Evolutionary conservation across 2,888 invertebrate species (phyloP), one percentile per base, ranked within the genome.

Genomic region (Sarcophaga caerulescens): DNA sequence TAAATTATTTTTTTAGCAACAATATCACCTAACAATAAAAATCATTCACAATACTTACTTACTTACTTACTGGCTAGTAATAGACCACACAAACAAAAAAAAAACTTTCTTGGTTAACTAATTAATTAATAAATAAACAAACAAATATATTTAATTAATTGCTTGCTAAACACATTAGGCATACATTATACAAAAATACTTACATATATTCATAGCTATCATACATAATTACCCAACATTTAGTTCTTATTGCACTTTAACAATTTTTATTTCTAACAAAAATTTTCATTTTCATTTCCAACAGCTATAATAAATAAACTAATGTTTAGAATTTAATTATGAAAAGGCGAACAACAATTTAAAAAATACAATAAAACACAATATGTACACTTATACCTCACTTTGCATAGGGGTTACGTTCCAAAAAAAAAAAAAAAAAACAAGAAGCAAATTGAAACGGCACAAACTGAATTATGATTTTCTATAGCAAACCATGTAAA

Each of bases 1-100:
- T 69, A 23, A 57, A 81, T 76, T 84, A 85, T 83, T 84, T 88
- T 88, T 84, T 84, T 85, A 85, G 89, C 52, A 69, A 63, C 35
- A 57, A 14, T 52, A 59, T 21, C 62, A 21, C 35, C 44, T n/a
- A n/a, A n/a, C n/a, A 63, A 82, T 23, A 79, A 74, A 62, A 62
- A 76, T 35, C 35, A 35, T 35, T 35, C 52, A 52, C 17, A 52
- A 12, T 14, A 52, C 52, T 14, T 17, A 14, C 52, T 52, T 17
- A 14, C 52, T 52, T 5, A 14, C 52, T 52, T 17, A 14, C 82
- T 76, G 57, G 73, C 75, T 85, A 73, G 80, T 80, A 85, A 80
- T 76, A 83, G 75, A 77, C 68, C 76, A 76, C 75, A 60, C 73
- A 62, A 52, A 76, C 75, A 60, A 77, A 62, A 52, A 12, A 4